These are phyloP conservation scores for Oxyscelio sp. DNA, from an alignment of 2,888 invertebrate genomes.

Conservation along the genomic window DNA sequence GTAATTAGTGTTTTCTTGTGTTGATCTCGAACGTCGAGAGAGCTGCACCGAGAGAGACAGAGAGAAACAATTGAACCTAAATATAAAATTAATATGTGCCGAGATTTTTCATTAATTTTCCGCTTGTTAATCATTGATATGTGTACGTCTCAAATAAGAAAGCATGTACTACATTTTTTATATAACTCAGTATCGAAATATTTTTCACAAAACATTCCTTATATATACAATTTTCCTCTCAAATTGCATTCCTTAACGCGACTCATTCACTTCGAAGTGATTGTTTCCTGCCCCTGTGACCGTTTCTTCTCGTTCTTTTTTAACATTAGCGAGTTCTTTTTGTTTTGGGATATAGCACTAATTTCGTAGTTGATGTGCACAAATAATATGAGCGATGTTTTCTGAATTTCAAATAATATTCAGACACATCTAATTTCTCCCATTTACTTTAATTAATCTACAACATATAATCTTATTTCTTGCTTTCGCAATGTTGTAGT, in stretches of 20 bases:
- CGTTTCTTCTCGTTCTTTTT: conserved; percentile 21
- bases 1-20: conserved; percentile 32
- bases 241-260: conserved; percentile 65
- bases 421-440: no score
- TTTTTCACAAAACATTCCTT: conserved; percentile 66
- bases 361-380: conserved; percentile 42
- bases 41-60: conserved; percentile 56
- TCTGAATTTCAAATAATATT: not conserved
- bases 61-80: conserved; percentile 51
- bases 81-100: conserved; percentile 37
- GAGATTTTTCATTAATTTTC: conserved; percentile 50
- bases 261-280: no score
- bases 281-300: conserved; percentile 3
- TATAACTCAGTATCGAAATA: conserved; percentile 56
- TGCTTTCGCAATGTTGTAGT: not conserved
- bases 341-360: conserved; percentile 42
- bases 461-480: not conserved
- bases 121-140: conserved; percentile 56
- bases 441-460: no score
- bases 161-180: conserved; percentile 70
- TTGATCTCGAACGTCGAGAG: conserved; percentile 15
- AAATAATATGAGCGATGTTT: conserved; percentile 53
- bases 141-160: conserved; percentile 54
- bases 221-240: conserved; percentile 68
- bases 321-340: conserved; percentile 43